A percentile compares a stretch with the other conserved stretches of the same genome.
Evolutionary conservation across 2,113 vertebrate species (phyloP).

Genomic region (Pituophis catenifer): DNA sequence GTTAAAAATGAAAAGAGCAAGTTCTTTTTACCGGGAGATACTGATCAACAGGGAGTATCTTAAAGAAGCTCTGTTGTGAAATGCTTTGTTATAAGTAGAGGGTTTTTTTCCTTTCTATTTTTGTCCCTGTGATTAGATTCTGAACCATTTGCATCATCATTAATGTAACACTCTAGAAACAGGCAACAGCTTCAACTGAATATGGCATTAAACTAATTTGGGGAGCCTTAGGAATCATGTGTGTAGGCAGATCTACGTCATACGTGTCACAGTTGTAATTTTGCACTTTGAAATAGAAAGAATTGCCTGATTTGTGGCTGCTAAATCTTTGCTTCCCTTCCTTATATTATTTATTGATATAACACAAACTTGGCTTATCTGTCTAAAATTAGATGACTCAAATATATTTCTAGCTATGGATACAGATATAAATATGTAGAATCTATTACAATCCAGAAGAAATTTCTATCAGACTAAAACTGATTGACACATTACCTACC

Average conservation of each 20-base stretch:
- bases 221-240: conserved; percentile 34
- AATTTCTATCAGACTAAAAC: background rate
- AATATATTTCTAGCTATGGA: conserved; percentile 17
- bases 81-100: conserved; percentile 50
- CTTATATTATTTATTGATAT: conserved; percentile 22
- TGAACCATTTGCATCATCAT: conserved; percentile 65
- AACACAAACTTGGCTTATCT: conserved; percentile 7
- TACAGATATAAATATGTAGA: background rate
- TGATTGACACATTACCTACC: background rate
- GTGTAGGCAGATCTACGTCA: conserved; percentile 63
- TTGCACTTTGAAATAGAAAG: conserved; percentile 28
- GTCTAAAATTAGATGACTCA: conserved; percentile 39
- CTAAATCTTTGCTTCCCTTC: conserved; percentile 12
- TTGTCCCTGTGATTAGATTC: conserved; percentile 54
- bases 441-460: background rate
- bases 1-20: background rate
- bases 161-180: conserved; percentile 52
- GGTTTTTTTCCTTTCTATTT: conserved; percentile 42
- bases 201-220: conserved; percentile 55
- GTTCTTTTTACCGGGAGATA: background rate
- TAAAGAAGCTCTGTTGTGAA: conserved; percentile 50
- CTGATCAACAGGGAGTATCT: background rate
- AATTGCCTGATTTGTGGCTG: conserved; percentile 33
- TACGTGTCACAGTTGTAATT: background rate
- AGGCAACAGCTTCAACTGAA: conserved; percentile 30